Base-by-base conservation (phyloP, 2,888 invertebrate species). In the Rutpela maculata region DNA sequence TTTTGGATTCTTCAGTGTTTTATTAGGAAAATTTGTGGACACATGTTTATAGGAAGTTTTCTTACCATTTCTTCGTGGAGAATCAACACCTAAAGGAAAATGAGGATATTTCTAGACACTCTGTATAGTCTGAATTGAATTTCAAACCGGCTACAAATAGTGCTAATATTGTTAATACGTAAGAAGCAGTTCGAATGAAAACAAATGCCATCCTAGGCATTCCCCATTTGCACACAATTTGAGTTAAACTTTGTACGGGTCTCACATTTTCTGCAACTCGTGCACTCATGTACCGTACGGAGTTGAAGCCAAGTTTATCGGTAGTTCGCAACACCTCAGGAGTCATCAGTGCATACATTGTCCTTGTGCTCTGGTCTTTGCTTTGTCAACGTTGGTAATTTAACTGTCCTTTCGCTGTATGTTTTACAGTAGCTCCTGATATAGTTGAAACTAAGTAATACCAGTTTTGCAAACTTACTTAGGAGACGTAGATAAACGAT, bases 241-340 rank as follows among this genome's bases (percentile, higher is more conserved):
- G 57, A 60, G 22, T 60, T 59, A 69, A 65, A 65, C 38, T 65
- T 65, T 22, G 60, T 43, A 70, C n/a, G 70, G 59, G 19, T 12
- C 18, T 22, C 35, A 38, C 60, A 70, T 22, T 70, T 70, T 70
- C 43, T 70, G 60, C 38, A 43, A 38, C 60, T 43, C 60, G 7
- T 43, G 60, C 70, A 17, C 43, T 26, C 50, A 6, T 50, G n/a
- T n/a, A 17, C 50, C n/a, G 70, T 43, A 43, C 43, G 60, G 50
- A 70, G 60, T 70, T 70, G 10, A 65, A 65, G 15, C 38, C 17
- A 70, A 70, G 60, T 70, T 59, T 60, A 80, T 78, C 75, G 77
- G 72, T 60, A 77, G 62, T 73, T 78, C 68, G 78, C 77, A 77
- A 78, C 77, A 77, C 75, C 71, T 77, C 75, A 77, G 74, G 60